Conservation (phyloP, 2,888 invertebrate species). For the Deroplatys truncata region DNA sequence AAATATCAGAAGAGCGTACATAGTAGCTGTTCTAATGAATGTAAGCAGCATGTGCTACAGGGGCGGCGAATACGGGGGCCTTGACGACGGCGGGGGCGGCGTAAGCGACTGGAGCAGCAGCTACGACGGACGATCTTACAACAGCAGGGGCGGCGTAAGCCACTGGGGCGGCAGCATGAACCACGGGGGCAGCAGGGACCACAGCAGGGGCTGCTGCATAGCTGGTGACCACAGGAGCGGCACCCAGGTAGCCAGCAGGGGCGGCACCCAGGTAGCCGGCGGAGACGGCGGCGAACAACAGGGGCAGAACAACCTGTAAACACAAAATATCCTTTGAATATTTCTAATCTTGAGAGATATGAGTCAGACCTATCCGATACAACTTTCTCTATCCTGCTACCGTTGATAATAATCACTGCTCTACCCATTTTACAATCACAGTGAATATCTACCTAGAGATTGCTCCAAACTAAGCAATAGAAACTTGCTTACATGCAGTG, state of each 20-base stretch:
- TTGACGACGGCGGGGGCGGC: background rate
- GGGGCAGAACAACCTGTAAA: constrained; percentile 23
- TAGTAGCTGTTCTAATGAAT: background rate
- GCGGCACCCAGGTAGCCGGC: constrained; percentile 42
- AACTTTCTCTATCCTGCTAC: too few species aligned
- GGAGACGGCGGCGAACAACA: constrained; percentile 40
- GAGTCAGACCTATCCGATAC: too few species aligned
- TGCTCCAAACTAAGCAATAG: too few species aligned
- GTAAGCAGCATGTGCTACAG: background rate
- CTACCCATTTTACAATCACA: too few species aligned
- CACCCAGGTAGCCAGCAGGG: too few species aligned
- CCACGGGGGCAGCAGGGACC: background rate
- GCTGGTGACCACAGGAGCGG: background rate
- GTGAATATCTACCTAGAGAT: too few species aligned
- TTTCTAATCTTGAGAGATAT: too few species aligned
- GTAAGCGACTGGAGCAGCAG: background rate
- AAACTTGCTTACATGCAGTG: too few species aligned
- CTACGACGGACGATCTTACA: background rate
- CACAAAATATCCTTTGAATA: background rate
- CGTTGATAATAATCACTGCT: too few species aligned
- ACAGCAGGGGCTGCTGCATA: too few species aligned
- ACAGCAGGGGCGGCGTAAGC: background rate
- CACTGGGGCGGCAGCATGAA: constrained; percentile 31
- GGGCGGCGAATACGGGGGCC: background rate
- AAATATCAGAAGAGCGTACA: background rate